Percentiles rank a stretch among this genome's conserved stretches.
phyloP scores from a whole-genome alignment of 92 coral and sea anemone species.

The Parazoanthus swiftii region DNA sequence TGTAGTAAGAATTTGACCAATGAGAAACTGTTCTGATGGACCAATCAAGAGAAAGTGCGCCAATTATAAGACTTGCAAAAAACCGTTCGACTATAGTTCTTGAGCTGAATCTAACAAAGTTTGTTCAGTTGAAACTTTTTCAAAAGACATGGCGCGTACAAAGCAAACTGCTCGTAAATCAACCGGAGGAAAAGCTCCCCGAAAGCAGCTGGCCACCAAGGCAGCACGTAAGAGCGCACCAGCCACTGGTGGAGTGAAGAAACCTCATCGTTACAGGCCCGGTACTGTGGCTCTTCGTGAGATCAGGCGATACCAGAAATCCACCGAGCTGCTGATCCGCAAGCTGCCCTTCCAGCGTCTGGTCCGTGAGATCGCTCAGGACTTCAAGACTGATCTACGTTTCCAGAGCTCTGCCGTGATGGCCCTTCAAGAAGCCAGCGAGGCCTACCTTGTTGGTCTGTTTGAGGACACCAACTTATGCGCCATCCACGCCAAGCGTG shows the following conservation, averaged over 20 bases:
- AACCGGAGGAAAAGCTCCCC: conserved; percentile 99
- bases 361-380: conserved; percentile 99
- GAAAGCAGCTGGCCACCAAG: conserved; percentile 96
- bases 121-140: too few species aligned
- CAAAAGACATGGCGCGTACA: conserved; percentile 85
- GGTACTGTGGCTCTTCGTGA: conserved; percentile 99
- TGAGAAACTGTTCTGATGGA: too few species aligned
- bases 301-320: conserved; percentile 99
- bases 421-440: conserved; percentile 99
- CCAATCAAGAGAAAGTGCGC: too few species aligned
- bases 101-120: too few species aligned
- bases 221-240: conserved; percentile 99
- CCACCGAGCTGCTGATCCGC: conserved; percentile 98
- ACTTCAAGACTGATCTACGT: conserved; percentile 97
- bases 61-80: too few species aligned
- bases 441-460: conserved; percentile 98
- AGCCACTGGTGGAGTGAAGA: conserved; percentile 98
- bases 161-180: conserved; percentile 99
- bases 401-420: conserved; percentile 99
- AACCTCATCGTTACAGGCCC: conserved; percentile 99
- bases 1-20: too few species aligned
- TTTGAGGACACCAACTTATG: conserved; percentile 99
- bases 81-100: too few species aligned
- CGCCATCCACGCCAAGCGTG: conserved; percentile 99
- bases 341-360: conserved; percentile 99